Evolutionary conservation across 2,888 invertebrate genomes (phyloP).

Genomic region (Macrophya annulata): DNA sequence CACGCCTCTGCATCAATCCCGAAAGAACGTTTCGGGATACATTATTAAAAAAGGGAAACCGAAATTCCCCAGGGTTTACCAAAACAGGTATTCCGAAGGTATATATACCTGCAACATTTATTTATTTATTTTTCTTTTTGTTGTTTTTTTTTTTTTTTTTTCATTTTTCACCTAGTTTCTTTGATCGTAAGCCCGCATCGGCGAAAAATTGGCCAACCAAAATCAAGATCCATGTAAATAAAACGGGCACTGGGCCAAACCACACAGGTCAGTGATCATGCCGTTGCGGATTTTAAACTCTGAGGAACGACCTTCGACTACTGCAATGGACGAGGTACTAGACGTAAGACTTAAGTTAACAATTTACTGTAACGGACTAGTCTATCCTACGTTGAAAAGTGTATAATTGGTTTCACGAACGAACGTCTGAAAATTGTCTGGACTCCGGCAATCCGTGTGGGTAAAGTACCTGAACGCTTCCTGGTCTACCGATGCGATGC

Average conservation of each 20-base stretch:
- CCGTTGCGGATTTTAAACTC: slow-evolving; percentile 11
- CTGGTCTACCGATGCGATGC: slow-evolving; percentile 50
- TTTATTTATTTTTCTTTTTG: too few species aligned
- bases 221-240: background rate
- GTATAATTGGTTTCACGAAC: slow-evolving; percentile 43
- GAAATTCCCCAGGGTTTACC: background rate
- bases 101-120: background rate
- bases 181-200: background rate
- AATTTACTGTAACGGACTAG: slow-evolving; percentile 39
- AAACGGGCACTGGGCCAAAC: slow-evolving; percentile 46
- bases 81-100: background rate
- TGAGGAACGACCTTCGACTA: slow-evolving; percentile 38
- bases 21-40: background rate
- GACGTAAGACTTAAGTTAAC: background rate
- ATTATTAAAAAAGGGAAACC: background rate
- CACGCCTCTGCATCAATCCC: background rate
- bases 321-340: background rate
- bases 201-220: background rate
- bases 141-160: too few species aligned
- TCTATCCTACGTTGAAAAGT: slow-evolving; percentile 41
- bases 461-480: slow-evolving; percentile 44
- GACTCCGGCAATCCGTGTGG: slow-evolving; percentile 19
- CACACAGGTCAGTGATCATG: slow-evolving; percentile 40
- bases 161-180: background rate
- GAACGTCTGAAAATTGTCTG: slow-evolving; percentile 47